Base-by-base conservation (phyloP, 2,113 vertebrate species). In the Callopanchax toddi region DNA sequence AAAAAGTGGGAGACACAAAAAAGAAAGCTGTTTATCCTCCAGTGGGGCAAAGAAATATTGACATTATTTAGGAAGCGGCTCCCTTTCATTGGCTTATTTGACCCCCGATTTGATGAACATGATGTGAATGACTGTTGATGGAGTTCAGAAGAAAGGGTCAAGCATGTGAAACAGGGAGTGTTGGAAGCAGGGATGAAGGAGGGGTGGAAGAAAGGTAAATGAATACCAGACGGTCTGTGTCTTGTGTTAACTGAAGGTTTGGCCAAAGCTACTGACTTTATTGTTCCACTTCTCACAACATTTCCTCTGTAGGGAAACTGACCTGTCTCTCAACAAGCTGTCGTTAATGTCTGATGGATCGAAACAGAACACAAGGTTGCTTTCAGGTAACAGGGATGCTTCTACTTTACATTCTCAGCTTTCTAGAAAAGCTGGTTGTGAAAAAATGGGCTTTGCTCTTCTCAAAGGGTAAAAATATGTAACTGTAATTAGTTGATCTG, bases 141-240 rank as follows among this genome's bases (percentile, higher is more conserved):
- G 55, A 69, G 64, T 81, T 86, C 21, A 85, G 72, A 74, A 79
- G 74, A 51, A 17, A 6, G 61, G 78, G 87, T 86, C 80, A 76
- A 72, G 82, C 87, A 79, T 77, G 53, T 36, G 84, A 82, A 61
- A 76, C 61, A 57, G 44, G 71, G 70, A 57, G 68, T 63, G 36
- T 46, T 60, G 70, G 61, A 72, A 36, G 52, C 34, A 36, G 26
- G 72, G 73, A 69, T 26, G 61, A 26, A 77, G 46, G 60, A 74
- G 63, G 78, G 61, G 16, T 43, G 45, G 64, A 78, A 48, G 74
- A 76, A 25, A 82, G 81, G 84, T 87, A 82, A 84, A 89, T 85
- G 78, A 88, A 80, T 71, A 50, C 71, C 84, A 87, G 83, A 69
- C 66, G 15, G 60, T 67, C 64, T 25, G 63, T 26, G 66, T 65